These are phyloP conservation scores for Cassiopea andromeda DNA, from an alignment of 30 jellyfish, hydroid and myxozoan genomes.

Conservation along the genomic window DNA sequence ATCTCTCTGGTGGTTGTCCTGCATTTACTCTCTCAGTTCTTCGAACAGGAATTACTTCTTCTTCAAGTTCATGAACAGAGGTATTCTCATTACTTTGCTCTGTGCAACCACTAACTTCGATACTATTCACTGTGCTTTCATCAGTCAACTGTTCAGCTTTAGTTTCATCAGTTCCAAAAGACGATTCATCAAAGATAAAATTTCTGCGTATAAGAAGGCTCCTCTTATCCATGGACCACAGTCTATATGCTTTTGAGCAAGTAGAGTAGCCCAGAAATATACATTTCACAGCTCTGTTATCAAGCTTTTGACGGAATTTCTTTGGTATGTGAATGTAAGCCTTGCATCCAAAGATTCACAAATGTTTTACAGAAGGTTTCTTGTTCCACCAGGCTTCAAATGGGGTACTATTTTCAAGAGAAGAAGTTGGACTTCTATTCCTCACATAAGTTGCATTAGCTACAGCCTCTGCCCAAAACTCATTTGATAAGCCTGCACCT, in stretches of 20 bases:
- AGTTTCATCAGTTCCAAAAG: not conserved
- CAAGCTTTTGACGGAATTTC: slow-evolving; percentile 19
- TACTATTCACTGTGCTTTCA: not conserved
- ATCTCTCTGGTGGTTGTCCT: not conserved
- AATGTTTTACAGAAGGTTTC: slow-evolving; percentile 55
- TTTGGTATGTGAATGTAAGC: slow-evolving; percentile 22
- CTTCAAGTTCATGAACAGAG: not conserved
- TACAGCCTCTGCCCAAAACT: slow-evolving; percentile 77
- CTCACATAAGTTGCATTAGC: slow-evolving; percentile 54
- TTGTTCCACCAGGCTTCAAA: slow-evolving; percentile 51
- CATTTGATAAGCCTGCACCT: not conserved
- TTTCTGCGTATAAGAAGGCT: slow-evolving; percentile 1
- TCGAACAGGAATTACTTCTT: not conserved
- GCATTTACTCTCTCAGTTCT: not conserved
- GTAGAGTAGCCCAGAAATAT: slow-evolving; percentile 55
- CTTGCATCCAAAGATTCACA: slow-evolving; percentile 57
- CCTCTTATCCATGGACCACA: slow-evolving; percentile 40
- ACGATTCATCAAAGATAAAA: not conserved
- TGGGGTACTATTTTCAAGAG: slow-evolving; percentile 52
- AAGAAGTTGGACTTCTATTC: slow-evolving; percentile 52
- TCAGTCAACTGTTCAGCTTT: not conserved
- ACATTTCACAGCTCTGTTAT: slow-evolving; percentile 28
- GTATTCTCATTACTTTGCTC: not conserved
- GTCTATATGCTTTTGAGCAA: slow-evolving; percentile 32
- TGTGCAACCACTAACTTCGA: not conserved